A percentile compares a stretch with the other conserved stretches of the same genome.
Conservation (phyloP, 2,797 vertebrate species). For the Decapterus maruadsi region DNA sequence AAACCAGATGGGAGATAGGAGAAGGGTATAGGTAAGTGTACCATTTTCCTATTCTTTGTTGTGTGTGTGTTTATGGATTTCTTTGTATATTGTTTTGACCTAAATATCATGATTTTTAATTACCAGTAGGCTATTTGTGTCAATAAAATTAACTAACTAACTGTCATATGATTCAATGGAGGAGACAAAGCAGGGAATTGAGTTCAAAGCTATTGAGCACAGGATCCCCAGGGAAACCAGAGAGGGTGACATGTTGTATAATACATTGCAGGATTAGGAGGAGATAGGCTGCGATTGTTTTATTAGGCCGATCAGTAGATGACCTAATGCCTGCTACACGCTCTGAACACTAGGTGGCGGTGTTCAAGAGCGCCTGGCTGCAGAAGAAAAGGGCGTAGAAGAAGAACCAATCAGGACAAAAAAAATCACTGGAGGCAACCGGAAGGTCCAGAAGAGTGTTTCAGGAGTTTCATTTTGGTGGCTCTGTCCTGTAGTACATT, state of each 20-base stretch:
- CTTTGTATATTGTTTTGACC: no score
- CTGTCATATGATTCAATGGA: background rate
- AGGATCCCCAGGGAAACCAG: background rate
- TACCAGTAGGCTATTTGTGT: no score
- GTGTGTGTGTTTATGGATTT: no score
- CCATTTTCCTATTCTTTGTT: no score
- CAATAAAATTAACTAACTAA: no score
- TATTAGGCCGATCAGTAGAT: background rate
- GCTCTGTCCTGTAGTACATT: background rate
- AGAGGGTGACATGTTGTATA: background rate
- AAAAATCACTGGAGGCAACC: background rate
- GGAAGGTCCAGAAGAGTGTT: background rate
- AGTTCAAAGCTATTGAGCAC: background rate
- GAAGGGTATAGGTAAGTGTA: no score
- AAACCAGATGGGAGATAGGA: no score
- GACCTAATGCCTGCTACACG: background rate
- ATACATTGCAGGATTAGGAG: background rate
- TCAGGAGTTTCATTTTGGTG: conserved; percentile 13
- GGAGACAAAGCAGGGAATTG: no score
- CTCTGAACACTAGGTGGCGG: background rate
- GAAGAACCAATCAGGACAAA: background rate
- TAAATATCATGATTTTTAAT: no score
- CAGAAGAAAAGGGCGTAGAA: no score
- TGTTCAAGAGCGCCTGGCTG: no score
- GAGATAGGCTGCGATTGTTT: background rate